Evolutionary conservation across 2,888 invertebrate species (phyloP), one percentile per base, ranked within the genome.

Genomic region (Melanotus villosus): DNA sequence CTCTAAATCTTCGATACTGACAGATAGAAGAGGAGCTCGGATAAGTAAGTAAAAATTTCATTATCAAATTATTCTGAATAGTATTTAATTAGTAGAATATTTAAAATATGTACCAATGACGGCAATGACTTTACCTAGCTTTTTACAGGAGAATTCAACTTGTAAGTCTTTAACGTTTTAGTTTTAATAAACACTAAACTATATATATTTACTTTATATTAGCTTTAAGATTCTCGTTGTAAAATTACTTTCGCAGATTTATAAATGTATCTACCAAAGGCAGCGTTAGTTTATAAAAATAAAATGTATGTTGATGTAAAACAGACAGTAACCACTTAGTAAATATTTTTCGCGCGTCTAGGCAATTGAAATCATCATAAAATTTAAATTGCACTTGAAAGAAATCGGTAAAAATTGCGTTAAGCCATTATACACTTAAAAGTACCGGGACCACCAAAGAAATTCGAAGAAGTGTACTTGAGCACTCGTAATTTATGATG

Each of bases 391-490:
- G 18, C 19, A 34, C 60, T 60, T 47, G 16, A 47, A 32, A 47
- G 14, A 23, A 47, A 50, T 50, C 50, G 30, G 23, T 50, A 14
- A 50, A 50, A 26, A 30, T 32, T 52, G n/a, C 9, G 32, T 18
- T 32, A 32, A 32, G 32, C 47, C 47, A 47, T 47, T 47, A 26
- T 14, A 12, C 16, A 16, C 14, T 18, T 32, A 32, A 26, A 50
- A 50, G 21, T 23, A 50, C 30, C 50, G 26, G 26, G 60, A 60
- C 60, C 60, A 60, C 60, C 60, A 34, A 60, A 47, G 60, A 2
- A 60, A 47, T 60, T 60, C 47, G 19, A 60, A 60, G 32, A 60
- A 60, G 47, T 60, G 21, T 21, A 32, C 60, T 60, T 26, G 43
- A 58, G 43, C 14, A 43, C 18, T 43, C 43, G 16, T 45, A n/a